Conservation (phyloP, 1,140 invertebrate species). For the Drosophila arizonae region DNA sequence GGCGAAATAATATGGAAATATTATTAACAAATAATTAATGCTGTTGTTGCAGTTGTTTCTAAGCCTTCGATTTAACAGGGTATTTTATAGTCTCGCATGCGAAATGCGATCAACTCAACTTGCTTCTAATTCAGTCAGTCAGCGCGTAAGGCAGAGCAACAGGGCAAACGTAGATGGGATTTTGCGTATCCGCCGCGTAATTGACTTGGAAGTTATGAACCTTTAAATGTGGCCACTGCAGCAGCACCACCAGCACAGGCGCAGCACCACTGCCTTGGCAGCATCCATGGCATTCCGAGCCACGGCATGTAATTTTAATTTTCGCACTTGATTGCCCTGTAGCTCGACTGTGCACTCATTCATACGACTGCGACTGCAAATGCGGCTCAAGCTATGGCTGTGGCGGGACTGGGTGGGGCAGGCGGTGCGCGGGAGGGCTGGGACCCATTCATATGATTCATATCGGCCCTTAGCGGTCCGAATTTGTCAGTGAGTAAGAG, state of each 20-base stretch:
- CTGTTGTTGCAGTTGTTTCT: no score
- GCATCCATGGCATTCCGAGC: conserved; percentile 11
- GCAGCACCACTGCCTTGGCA: background rate
- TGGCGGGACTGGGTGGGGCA: background rate
- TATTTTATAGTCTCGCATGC: background rate
- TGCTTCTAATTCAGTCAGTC: conserved; percentile 66
- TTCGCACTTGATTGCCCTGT: conserved; percentile 77
- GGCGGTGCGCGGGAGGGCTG: background rate
- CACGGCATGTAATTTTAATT: conserved; percentile 77
- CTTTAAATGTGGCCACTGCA: conserved; percentile 73
- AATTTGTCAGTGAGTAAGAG: background rate
- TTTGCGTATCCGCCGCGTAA: conserved; percentile 66
- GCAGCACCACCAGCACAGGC: conserved; percentile 20
- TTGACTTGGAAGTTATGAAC: conserved; percentile 81
- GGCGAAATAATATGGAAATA: no score
- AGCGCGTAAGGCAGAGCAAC: conserved; percentile 3
- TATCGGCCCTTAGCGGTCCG: conserved; percentile 28
- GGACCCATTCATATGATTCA: conserved; percentile 32
- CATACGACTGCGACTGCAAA: conserved; percentile 31
- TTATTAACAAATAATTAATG: no score
- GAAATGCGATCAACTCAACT: conserved; percentile 2
- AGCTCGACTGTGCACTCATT: conserved; percentile 39
- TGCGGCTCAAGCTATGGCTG: background rate
- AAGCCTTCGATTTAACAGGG: background rate
- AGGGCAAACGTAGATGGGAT: conserved; percentile 34